These are phyloP conservation scores for Ptychadena robeensis DNA, from an alignment of 2,797 vertebrate species.

Conservation along the genomic window DNA sequence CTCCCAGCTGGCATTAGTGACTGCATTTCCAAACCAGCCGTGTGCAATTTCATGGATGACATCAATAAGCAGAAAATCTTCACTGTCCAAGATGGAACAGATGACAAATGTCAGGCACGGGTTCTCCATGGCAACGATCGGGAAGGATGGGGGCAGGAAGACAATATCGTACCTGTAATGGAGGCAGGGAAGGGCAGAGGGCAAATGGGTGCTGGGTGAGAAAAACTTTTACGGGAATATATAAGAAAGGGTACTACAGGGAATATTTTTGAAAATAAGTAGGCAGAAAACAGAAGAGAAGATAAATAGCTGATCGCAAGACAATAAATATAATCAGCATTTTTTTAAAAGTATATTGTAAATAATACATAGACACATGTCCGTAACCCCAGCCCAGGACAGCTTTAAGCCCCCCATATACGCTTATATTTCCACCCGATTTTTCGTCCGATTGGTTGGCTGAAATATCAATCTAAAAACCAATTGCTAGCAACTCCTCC, in stretches of 20 bases:
- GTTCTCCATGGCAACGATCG: slow-evolving; percentile 98
- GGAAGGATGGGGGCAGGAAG: slow-evolving; percentile 95
- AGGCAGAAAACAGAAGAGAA: background rate
- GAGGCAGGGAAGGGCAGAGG: slow-evolving; percentile 21
- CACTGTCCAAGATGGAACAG: slow-evolving; percentile 95
- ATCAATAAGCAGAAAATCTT: slow-evolving; percentile 92
- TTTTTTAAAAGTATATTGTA: too few species aligned
- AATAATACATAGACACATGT: too few species aligned
- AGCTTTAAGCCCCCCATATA: too few species aligned
- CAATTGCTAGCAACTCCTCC: too few species aligned
- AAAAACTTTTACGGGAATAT: background rate
- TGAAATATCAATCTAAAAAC: too few species aligned
- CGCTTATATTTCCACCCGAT: too few species aligned
- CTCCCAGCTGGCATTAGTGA: slow-evolving; percentile 96
- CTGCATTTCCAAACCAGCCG: slow-evolving; percentile 96
- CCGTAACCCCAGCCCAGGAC: too few species aligned
- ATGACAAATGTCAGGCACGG: slow-evolving; percentile 97
- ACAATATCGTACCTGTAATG: slow-evolving; percentile 90
- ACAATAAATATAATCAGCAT: too few species aligned
- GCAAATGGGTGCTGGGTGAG: background rate
- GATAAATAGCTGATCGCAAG: background rate
- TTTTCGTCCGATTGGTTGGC: too few species aligned
- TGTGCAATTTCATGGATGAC: slow-evolving; percentile 95
- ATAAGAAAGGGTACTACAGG: slow-evolving; percentile 1
- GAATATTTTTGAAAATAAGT: background rate